Evolutionary conservation across 2,113 vertebrate species (phyloP), one percentile per base, ranked within the genome.

Genomic region (Galeopterus variegatus): DNA sequence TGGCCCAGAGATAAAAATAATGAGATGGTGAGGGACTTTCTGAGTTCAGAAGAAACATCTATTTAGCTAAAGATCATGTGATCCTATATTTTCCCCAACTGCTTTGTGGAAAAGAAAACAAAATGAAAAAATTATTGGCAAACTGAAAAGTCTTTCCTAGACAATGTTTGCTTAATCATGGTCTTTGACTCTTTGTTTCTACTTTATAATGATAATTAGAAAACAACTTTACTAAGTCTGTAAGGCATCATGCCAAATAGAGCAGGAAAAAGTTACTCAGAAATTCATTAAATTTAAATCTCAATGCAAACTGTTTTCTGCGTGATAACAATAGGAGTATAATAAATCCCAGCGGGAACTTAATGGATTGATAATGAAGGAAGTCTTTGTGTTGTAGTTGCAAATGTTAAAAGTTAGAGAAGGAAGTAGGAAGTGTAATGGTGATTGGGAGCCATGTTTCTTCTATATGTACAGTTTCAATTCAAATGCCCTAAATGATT

Each of bases 221-320:
- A 87, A 36, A 93, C 36, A 85, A 67, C 77, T 60, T 60, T 41
- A 75, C 26, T 89, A 54, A 11, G 33, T 41, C 26, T 69, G 14
- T 56, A 92, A 89, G 52, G 88, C 72, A 80, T 26, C 50, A 80
- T 75, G 84, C 64, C 67, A 96, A 92, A 86, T 69, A 52, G 28
- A 65, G 31, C 52, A 62, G 84, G 41, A 91, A 82, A 67, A 94
- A 41, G 24, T 96, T 89, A 41, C n/a, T 62, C 52, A 75, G 64
- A 92, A 94, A 62, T 89, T 96, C 80, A 80, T 88, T 94, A 96
- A 87, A 86, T 65, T 79, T 84, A 88, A 83, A 72, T 84, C 50
- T 94, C 48, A 79, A 75, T 79, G 64, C 26, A 62, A 80, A 86
- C 28, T 81, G 45, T 75, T 94, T 70, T 92, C 58, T 86, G 7